phyloP scores from a whole-genome alignment of 2,888 invertebrate genomes.

The Leptinotarsa tumamoca region DNA sequence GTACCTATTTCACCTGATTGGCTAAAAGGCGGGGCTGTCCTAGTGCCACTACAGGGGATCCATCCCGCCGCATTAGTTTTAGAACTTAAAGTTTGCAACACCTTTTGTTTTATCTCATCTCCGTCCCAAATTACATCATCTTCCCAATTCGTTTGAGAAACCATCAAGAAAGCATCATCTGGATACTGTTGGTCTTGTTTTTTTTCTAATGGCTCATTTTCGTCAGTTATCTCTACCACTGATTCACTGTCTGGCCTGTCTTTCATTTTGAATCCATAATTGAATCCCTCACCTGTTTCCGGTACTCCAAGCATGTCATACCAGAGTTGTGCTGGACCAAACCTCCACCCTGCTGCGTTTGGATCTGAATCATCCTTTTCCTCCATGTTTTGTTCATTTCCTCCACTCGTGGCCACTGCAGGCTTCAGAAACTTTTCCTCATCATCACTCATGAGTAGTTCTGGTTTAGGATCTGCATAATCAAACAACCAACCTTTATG shows the following conservation, averaged over 20 bases:
- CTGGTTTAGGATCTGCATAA: slow-evolving; percentile 73
- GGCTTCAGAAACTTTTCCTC: slow-evolving; percentile 74
- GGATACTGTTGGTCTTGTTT: slow-evolving; percentile 74
- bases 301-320: slow-evolving; percentile 97
- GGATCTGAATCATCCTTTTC: slow-evolving; percentile 73
- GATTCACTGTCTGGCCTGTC: slow-evolving; percentile 52
- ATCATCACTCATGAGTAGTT: slow-evolving; percentile 82
- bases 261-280: slow-evolving; percentile 91
- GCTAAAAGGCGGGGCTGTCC: slow-evolving; percentile 80
- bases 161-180: slow-evolving; percentile 96
- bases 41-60: slow-evolving; percentile 92
- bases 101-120: slow-evolving; percentile 92
- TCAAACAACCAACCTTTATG: slow-evolving; percentile 72
- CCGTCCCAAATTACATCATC: slow-evolving; percentile 99
- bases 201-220: slow-evolving; percentile 47
- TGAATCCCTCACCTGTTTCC: slow-evolving; percentile 93
- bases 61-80: slow-evolving; percentile 96
- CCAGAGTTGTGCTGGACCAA: slow-evolving; percentile 98
- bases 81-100: slow-evolving; percentile 85
- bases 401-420: slow-evolving; percentile 68
- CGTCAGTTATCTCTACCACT: slow-evolving; percentile 30
- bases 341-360: slow-evolving; percentile 93
- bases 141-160: slow-evolving; percentile 97
- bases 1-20: slow-evolving; percentile 74
- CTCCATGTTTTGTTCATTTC: slow-evolving; percentile 71